Conservation (phyloP, 2,888 invertebrate species). For the Podabrus alpinus region DNA sequence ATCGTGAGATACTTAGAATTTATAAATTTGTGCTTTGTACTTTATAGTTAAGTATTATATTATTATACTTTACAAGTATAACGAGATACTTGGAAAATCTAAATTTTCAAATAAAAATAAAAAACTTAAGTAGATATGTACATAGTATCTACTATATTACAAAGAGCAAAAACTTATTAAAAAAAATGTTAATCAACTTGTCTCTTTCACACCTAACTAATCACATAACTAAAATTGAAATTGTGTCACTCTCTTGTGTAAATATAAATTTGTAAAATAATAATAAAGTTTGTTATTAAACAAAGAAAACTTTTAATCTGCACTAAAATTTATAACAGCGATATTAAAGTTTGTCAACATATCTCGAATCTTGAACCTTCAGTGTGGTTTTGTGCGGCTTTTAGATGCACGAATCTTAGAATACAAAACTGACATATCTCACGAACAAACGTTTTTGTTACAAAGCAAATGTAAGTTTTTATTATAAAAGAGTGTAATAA, state of each 20-base stretch:
- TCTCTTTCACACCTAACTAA: too few relatives aligned
- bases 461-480: slow-evolving; percentile 14
- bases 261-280: background rate
- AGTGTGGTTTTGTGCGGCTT: slow-evolving; percentile 1
- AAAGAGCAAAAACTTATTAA: too few relatives aligned
- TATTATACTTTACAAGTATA: too few relatives aligned
- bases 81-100: too few relatives aligned
- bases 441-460: slow-evolving; percentile 6
- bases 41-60: too few relatives aligned
- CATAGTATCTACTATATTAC: too few relatives aligned
- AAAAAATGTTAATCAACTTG: too few relatives aligned
- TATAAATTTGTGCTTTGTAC: too few relatives aligned
- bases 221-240: background rate
- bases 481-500: slow-evolving; percentile 15
- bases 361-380: background rate
- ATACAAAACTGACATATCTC: slow-evolving; percentile 1
- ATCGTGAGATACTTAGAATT: too few relatives aligned
- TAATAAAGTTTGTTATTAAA: background rate
- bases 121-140: too few relatives aligned
- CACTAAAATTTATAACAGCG: background rate
- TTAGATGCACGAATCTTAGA: background rate
- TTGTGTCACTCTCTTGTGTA: background rate
- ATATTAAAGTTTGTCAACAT: background rate
- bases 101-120: too few relatives aligned
- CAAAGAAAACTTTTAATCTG: background rate